phyloP scores from a whole-genome alignment of 2,888 invertebrate genomes.

The Pandemis heparana region DNA sequence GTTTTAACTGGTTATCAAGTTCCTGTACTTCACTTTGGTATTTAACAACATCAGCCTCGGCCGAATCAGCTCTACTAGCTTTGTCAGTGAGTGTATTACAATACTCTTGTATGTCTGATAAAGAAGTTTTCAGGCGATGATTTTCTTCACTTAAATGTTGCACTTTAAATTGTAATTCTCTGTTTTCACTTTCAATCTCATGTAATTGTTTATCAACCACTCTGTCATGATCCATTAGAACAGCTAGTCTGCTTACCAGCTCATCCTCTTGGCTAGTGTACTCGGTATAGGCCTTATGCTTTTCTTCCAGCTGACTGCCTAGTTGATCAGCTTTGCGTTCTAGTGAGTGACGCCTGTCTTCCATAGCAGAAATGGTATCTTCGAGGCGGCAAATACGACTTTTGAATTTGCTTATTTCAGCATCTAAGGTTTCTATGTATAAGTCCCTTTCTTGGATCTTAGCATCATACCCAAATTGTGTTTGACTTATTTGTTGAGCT shows the following conservation, averaged over 20 bases:
- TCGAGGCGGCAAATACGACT: constrained; percentile 88
- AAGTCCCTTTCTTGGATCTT: constrained; percentile 91
- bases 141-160: constrained; percentile 82
- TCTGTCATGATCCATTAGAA: constrained; percentile 87
- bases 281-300: constrained; percentile 86
- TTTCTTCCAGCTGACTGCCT: constrained; percentile 86
- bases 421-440: constrained; percentile 90
- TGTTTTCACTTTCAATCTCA: constrained; percentile 85
- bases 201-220: constrained; percentile 87
- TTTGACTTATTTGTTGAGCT: constrained; percentile 70
- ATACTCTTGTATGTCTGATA: constrained; percentile 76
- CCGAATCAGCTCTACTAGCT: constrained; percentile 64
- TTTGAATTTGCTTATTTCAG: constrained; percentile 87
- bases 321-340: constrained; percentile 87
- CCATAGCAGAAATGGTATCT: constrained; percentile 87
- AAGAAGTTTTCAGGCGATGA: constrained; percentile 74
- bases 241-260: constrained; percentile 86
- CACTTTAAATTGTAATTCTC: constrained; percentile 83
- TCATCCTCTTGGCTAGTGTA: constrained; percentile 87
- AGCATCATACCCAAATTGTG: constrained; percentile 84
- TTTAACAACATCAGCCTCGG: constrained; percentile 64
- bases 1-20: constrained; percentile 76
- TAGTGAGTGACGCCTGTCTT: constrained; percentile 85
- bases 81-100: constrained; percentile 67
- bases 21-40: constrained; percentile 71